Base-by-base conservation (phyloP, 2,797 vertebrate species). In the Microchirus variegatus region DNA sequence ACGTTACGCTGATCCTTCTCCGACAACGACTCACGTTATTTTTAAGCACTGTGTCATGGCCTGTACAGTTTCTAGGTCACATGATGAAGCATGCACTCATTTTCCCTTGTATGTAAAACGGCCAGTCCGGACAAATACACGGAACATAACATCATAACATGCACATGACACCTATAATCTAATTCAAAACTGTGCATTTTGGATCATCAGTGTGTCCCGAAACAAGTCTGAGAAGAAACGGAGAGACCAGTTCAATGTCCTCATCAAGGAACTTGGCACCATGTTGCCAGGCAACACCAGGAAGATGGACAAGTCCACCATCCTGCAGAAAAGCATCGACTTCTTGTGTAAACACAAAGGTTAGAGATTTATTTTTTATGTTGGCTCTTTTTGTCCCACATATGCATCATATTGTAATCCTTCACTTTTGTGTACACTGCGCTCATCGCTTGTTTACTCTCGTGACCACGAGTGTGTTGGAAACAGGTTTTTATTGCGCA, bases 151-250 rank as follows among this genome's bases (percentile, higher is more conserved):
- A n/a, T n/a, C n/a, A n/a, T n/a, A n/a, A n/a, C n/a, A n/a, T n/a
- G n/a, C n/a, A n/a, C n/a, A n/a, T n/a, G n/a, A n/a, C n/a, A n/a
- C n/a, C 44, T 4, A 10, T 1, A 41, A 18, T 43, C 5, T 15
- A 41, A 36, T 36, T 50, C 44, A 10, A 49, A 10, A 38, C 36
- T 36, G 9, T 48, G 16, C 5, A n/a, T n/a, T 54, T 79, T 56
- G 53, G 11, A 49, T 70, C 74, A 38, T n/a, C 68, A 99, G 97
- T 44, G 96, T 96, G 83, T 98, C 97, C 76, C 95, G 97, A 82
- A 99, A 99, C 88, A 99, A 96, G 84, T 99, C 97, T 0, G 97
- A 99, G 89, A 99, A 99, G 93, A 99, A 96, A 80, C 94, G 97
- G 64, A 93, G 97, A 90, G 97, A 99, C 93, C 97, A 99, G 77